phyloP scores from a whole-genome alignment of 35 echinoderm and acorn worm genomes.

The Hemicentrotus pulcherrimus region DNA sequence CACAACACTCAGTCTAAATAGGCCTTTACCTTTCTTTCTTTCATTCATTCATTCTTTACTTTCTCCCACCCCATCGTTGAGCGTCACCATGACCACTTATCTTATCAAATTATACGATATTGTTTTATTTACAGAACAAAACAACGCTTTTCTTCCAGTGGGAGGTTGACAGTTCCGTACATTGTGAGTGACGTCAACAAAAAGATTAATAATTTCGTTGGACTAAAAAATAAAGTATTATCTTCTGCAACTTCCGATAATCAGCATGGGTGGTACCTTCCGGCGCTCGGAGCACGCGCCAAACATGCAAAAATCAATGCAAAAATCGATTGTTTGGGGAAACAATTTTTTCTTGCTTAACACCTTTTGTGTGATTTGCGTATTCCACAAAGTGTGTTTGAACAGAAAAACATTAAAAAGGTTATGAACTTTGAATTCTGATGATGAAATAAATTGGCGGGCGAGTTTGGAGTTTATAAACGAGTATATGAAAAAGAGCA shows the following conservation, averaged over 20 bases:
- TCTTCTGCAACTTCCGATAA: not conserved
- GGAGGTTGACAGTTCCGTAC: no score
- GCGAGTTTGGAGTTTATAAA: no score
- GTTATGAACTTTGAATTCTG: not conserved
- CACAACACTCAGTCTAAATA: no score
- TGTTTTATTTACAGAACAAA: no score
- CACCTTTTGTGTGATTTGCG: not conserved
- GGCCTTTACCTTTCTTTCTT: no score
- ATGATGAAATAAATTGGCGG: not conserved
- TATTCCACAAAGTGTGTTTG: not conserved
- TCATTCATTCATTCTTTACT: no score
- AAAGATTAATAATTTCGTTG: not conserved
- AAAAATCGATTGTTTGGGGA: not conserved
- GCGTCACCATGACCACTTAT: no score
- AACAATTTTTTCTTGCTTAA: not conserved
- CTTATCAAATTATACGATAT: no score
- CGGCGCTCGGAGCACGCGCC: not conserved
- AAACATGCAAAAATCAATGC: not conserved
- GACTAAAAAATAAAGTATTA: not conserved
- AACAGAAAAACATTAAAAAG: not conserved
- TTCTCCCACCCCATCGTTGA: no score
- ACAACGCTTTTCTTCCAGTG: no score
- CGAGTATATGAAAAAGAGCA: no score
- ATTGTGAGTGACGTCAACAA: not conserved
- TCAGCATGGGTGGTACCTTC: not conserved